phyloP scores from a whole-genome alignment of 2,888 invertebrate species.

The Drosophila peninsularis region DNA sequence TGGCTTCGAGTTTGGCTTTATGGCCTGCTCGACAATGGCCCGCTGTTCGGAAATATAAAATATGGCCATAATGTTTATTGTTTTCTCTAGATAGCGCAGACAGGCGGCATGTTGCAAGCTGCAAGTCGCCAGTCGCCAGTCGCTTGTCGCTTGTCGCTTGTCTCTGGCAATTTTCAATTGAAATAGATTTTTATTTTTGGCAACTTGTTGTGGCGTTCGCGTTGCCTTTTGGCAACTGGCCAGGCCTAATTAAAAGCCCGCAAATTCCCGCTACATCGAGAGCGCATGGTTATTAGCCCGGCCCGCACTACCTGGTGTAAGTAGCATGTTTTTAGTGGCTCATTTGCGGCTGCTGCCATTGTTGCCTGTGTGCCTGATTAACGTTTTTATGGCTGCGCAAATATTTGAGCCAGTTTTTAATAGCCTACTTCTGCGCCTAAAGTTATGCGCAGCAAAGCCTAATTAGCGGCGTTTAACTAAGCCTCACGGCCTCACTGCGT shows the following conservation, averaged over 20 bases:
- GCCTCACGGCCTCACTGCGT: constrained; percentile 57
- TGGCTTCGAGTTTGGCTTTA: constrained; percentile 39
- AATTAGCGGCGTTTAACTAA: constrained; percentile 83
- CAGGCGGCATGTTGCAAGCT: constrained; percentile 18
- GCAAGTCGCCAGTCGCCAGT: neutral
- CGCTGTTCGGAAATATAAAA: constrained; percentile 79
- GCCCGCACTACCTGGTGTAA: constrained; percentile 21
- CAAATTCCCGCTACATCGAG: no score
- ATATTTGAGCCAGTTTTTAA: constrained; percentile 75
- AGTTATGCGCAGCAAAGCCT: constrained; percentile 72
- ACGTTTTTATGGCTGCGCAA: constrained; percentile 76
- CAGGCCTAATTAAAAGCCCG: constrained; percentile 69
- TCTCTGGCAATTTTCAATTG: constrained; percentile 73
- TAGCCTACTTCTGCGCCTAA: constrained; percentile 58
- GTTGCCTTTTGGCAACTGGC: constrained; percentile 48
- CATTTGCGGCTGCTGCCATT: constrained; percentile 17
- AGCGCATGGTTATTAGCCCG: constrained; percentile 23
- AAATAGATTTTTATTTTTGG: constrained; percentile 69
- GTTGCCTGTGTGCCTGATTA: constrained; percentile 60
- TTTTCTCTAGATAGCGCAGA: constrained; percentile 42
- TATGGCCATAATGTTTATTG: constrained; percentile 77
- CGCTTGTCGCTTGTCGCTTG: constrained; percentile 44
- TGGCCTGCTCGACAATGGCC: constrained; percentile 68
- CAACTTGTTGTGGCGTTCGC: constrained; percentile 59
- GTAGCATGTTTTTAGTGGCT: constrained; percentile 21